phyloP scores from a whole-genome alignment of 2,113 vertebrate species.

The Cryptotis parvus region DNA sequence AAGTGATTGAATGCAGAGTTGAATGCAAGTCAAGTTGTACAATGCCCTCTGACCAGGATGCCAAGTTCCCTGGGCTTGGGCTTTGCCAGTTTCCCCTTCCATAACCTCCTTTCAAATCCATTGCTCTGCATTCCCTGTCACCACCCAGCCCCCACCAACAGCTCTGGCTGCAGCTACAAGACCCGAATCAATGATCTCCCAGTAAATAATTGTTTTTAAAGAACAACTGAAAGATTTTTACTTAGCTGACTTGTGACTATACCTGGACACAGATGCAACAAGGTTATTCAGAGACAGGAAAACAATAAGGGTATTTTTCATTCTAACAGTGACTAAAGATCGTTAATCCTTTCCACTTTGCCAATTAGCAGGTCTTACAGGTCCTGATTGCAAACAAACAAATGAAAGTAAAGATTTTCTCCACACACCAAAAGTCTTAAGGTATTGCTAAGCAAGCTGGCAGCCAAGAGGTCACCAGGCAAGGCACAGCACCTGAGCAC shows the following conservation, averaged over 20 bases:
- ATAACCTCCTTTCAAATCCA: not conserved
- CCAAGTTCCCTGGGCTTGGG: not conserved
- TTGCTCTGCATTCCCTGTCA: not conserved
- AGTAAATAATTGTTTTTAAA: conserved; percentile 52
- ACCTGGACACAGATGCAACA: conserved; percentile 32
- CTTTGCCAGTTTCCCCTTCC: not conserved
- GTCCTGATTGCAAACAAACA: conserved; percentile 55
- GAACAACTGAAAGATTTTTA: conserved; percentile 61
- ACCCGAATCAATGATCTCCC: not conserved
- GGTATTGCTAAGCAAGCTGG: not conserved
- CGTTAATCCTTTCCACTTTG: conserved; percentile 32
- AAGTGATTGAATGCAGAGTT: not conserved
- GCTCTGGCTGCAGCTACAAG: not conserved
- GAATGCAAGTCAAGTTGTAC: not conserved
- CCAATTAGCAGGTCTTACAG: conserved; percentile 33
- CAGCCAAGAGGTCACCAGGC: not conserved
- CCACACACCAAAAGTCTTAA: conserved; percentile 10
- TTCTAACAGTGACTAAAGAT: conserved; percentile 58
- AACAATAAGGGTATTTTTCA: conserved; percentile 64
- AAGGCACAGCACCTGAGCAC: not conserved
- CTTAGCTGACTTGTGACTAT: conserved; percentile 39
- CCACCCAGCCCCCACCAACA: not conserved
- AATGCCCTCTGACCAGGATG: not conserved
- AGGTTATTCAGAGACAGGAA: conserved; percentile 60
- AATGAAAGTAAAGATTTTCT: conserved; percentile 52